Evolutionary conservation across 2,797 vertebrate genomes (phyloP).

Genomic region (Lutjanus argentimaculatus): DNA sequence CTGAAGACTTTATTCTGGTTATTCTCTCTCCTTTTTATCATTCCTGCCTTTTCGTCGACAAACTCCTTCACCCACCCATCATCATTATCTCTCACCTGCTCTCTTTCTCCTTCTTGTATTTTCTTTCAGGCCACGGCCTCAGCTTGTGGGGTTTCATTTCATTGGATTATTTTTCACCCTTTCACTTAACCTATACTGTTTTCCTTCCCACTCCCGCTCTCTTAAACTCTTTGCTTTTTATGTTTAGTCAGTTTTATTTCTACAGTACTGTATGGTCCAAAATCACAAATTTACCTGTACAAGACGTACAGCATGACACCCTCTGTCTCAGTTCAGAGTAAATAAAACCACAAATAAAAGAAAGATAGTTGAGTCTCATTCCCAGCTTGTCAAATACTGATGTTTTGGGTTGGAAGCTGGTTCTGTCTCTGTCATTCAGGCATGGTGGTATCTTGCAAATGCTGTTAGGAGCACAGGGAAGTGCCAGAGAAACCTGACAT

Average conservation of each 20-base stretch:
- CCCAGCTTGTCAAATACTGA: no score
- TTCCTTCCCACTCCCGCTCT: not conserved
- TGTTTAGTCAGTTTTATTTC: slow-evolving; percentile 22
- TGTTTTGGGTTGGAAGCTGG: no score
- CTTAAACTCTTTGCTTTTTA: slow-evolving; percentile 18
- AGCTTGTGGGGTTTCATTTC: slow-evolving; percentile 5
- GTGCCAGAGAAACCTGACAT: no score
- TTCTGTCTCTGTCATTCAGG: no score
- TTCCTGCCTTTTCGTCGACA: slow-evolving; percentile 2
- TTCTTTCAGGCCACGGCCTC: slow-evolving; percentile 19
- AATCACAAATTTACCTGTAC: slow-evolving; percentile 18
- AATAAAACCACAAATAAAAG: not conserved
- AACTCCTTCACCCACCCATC: slow-evolving; percentile 13
- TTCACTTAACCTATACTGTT: slow-evolving; percentile 14
- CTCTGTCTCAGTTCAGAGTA: not conserved
- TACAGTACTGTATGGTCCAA: not conserved
- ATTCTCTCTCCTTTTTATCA: slow-evolving; percentile 20
- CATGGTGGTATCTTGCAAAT: no score
- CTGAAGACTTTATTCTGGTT: slow-evolving; percentile 8
- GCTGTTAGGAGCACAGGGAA: no score
- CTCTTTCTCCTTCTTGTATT: slow-evolving; percentile 23
- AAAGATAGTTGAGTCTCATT: no score
- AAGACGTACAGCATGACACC: not conserved
- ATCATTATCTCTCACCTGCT: slow-evolving; percentile 22
- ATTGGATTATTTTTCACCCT: not conserved